Percentiles rank a stretch among this genome's conserved stretches.
phyloP scores from a whole-genome alignment of 2,888 invertebrate genomes.

The Dasypogon diadema region DNA sequence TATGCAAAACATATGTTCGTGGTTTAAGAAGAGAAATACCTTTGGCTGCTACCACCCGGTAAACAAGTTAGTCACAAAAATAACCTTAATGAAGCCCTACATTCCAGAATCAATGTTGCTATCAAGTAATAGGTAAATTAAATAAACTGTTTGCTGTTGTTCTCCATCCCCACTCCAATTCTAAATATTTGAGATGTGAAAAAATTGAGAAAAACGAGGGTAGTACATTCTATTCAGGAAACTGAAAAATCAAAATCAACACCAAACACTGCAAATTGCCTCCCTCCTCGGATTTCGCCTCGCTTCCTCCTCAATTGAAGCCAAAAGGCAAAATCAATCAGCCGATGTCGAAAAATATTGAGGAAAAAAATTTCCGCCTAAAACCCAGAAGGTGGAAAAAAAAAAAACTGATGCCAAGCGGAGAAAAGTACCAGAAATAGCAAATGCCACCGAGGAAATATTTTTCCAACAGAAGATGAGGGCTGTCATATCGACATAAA shows the following conservation, averaged over 20 bases:
- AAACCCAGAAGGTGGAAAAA: constrained; percentile 3
- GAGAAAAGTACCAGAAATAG: constrained; percentile 24
- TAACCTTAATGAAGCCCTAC: neutral
- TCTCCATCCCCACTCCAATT: neutral
- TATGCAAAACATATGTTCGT: too few relatives aligned
- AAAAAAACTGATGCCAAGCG: constrained; percentile 11
- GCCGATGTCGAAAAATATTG: constrained; percentile 14
- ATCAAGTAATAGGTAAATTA: constrained; percentile 34
- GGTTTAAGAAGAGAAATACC: too few relatives aligned
- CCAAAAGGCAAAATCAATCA: constrained; percentile 45
- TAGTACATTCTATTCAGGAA: neutral
- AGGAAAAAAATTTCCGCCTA: neutral
- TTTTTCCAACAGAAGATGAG: neutral
- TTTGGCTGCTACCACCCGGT: too few relatives aligned
- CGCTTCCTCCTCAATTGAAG: constrained; percentile 23
- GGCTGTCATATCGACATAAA: constrained; percentile 33
- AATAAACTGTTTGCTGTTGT: constrained; percentile 1
- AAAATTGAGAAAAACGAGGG: neutral
- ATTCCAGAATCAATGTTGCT: constrained; percentile 2
- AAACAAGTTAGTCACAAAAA: too few relatives aligned
- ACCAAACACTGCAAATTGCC: constrained; percentile 43
- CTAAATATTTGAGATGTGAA: constrained; percentile 8
- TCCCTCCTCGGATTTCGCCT: constrained; percentile 9
- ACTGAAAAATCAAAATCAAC: constrained; percentile 41
- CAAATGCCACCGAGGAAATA: constrained; percentile 21